These are phyloP conservation scores for Bryconaethiops microstoma DNA, from an alignment of 2,797 vertebrate genomes.

Conservation along the genomic window DNA sequence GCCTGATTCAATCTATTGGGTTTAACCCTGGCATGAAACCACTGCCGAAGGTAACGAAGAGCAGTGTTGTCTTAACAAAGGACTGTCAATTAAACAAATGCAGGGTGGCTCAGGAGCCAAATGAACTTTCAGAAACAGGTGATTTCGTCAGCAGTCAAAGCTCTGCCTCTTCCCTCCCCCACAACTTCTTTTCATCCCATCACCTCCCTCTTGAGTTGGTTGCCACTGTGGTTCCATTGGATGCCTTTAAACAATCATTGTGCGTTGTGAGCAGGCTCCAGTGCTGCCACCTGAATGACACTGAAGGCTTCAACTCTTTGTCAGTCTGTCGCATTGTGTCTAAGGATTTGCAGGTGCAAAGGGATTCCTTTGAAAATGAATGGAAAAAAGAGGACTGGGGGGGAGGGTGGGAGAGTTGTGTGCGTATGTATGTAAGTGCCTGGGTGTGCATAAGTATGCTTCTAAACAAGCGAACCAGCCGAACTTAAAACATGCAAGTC, in stretches of 20 bases:
- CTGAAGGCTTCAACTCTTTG: conserved; percentile 65
- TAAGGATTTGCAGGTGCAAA: conserved; percentile 71
- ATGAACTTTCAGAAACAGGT: conserved; percentile 64
- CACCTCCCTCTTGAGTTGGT: conserved; percentile 58
- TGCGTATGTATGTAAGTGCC: not conserved
- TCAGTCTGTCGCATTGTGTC: conserved; percentile 67
- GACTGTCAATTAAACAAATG: conserved; percentile 67
- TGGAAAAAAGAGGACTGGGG: conserved; percentile 45
- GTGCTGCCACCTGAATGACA: conserved; percentile 64
- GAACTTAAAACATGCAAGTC: conserved; percentile 41
- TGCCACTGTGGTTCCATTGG: conserved; percentile 65
- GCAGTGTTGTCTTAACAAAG: conserved; percentile 59
- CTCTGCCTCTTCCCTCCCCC: conserved; percentile 60
- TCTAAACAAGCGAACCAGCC: conserved; percentile 46
- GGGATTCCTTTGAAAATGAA: conserved; percentile 59
- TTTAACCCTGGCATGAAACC: conserved; percentile 62
- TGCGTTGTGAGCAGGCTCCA: conserved; percentile 65
- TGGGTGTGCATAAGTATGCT: conserved; percentile 29
- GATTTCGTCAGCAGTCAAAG: conserved; percentile 42
- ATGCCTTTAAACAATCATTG: conserved; percentile 58
- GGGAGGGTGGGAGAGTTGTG: not conserved
- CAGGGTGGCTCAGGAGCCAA: conserved; percentile 61
- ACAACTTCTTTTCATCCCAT: conserved; percentile 51
- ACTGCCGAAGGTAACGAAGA: conserved; percentile 58
- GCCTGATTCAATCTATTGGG: conserved; percentile 54